Conservation (phyloP, 2,113 vertebrate species). For the Oreocharis arfaki region DNA sequence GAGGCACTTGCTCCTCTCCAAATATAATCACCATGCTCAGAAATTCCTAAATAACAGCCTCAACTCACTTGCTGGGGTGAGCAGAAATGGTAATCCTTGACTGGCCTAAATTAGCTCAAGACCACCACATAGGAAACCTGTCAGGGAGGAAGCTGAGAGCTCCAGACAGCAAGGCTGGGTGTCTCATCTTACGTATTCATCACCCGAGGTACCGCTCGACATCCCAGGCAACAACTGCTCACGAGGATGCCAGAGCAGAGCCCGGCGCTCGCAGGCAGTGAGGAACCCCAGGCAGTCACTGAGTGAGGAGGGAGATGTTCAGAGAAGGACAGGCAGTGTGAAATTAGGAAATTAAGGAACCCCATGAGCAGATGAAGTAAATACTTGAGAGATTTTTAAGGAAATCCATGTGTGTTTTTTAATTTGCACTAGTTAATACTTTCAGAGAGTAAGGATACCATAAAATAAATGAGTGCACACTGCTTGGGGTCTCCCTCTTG, state of each 20-base stretch:
- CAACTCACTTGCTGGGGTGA: not conserved
- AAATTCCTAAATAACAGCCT: constrained; percentile 43
- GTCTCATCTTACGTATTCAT: constrained; percentile 45
- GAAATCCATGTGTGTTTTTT: not conserved
- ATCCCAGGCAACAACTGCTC: not conserved
- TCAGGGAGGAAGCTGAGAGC: constrained; percentile 22
- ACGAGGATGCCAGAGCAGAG: not conserved
- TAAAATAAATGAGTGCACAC: constrained; percentile 26
- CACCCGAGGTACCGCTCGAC: not conserved
- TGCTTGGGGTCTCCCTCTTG: not conserved
- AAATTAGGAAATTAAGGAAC: constrained; percentile 50
- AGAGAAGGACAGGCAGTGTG: not conserved
- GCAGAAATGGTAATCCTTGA: constrained; percentile 20
- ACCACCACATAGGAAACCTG: not conserved
- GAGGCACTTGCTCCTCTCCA: constrained; percentile 4
- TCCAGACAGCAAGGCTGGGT: not conserved
- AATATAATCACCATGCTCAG: not conserved
- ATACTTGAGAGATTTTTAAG: not conserved
- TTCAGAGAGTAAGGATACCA: not conserved
- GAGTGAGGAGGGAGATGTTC: not conserved
- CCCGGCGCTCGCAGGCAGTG: rapidly evolving
- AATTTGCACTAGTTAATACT: not conserved
- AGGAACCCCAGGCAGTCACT: not conserved
- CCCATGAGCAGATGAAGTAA: not conserved
- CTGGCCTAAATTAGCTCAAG: constrained; percentile 34